Conservation (phyloP, 1,140 invertebrate genomes). For the roundworm (Caenorhabditis elegans) region WBcel235 BX284606.5:5338001-5338500, state of each 20-base stretch:
- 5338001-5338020: background rate
- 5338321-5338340: slow-evolving; percentile 32
- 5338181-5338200: slow-evolving; percentile 6
- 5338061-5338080: background rate
- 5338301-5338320: slow-evolving; percentile 14
- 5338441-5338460: slow-evolving; percentile 53
- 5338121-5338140: background rate
- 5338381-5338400: slow-evolving; percentile 49
- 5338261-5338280: slow-evolving; percentile 22
- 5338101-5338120: slow-evolving; percentile 12
- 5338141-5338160: slow-evolving; percentile 11
- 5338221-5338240: background rate
- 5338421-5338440: slow-evolving; percentile 65
- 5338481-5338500: no score
- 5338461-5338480: no score
- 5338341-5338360: slow-evolving; percentile 32
- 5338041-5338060: slow-evolving; percentile 6
- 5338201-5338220: slow-evolving; percentile 31
- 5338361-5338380: slow-evolving; percentile 20
- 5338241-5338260: slow-evolving; percentile 2
- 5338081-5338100: slow-evolving; percentile 23
- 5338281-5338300: slow-evolving; percentile 15
- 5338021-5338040: background rate
- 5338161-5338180: background rate
- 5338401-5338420: slow-evolving; percentile 65